Conservation (phyloP, 1,140 invertebrate species). For the Tribolium castaneum region DNA sequence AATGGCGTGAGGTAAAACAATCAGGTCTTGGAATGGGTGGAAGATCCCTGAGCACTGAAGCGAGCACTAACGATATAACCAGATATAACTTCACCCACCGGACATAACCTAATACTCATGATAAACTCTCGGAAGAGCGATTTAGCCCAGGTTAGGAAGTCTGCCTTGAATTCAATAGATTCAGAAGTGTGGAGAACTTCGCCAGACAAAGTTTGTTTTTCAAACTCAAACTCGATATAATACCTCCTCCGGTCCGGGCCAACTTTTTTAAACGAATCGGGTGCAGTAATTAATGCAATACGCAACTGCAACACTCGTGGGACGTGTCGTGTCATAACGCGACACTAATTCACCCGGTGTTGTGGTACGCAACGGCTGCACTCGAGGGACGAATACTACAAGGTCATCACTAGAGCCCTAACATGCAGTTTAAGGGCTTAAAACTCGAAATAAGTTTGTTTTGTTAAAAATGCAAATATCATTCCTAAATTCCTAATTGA, state of each 20-base stretch:
- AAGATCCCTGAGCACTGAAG: constrained; percentile 22
- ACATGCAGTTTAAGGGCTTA: no score
- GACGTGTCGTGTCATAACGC: background rate
- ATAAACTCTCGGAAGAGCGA: constrained; percentile 49
- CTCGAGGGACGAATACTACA: background rate
- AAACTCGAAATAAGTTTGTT: no score
- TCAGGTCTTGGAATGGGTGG: constrained; percentile 7
- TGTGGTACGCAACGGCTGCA: background rate
- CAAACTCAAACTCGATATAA: constrained; percentile 30
- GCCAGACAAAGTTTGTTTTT: constrained; percentile 32
- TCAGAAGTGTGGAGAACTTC: constrained; percentile 30
- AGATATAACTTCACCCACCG: constrained; percentile 50
- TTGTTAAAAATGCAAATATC: no score
- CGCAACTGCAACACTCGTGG: background rate
- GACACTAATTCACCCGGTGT: background rate
- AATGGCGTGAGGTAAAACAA: constrained; percentile 32
- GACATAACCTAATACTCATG: constrained; percentile 50
- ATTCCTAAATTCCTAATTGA: no score
- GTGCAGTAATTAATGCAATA: background rate
- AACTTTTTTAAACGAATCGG: constrained; percentile 6
- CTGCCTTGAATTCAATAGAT: constrained; percentile 30
- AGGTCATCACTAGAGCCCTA: background rate
- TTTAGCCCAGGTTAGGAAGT: constrained; percentile 45
- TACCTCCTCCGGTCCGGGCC: constrained; percentile 5
- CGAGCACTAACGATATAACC: constrained; percentile 47